Conservation (phyloP, 2,797 vertebrate genomes). For the Dermochelys coriacea region DNA sequence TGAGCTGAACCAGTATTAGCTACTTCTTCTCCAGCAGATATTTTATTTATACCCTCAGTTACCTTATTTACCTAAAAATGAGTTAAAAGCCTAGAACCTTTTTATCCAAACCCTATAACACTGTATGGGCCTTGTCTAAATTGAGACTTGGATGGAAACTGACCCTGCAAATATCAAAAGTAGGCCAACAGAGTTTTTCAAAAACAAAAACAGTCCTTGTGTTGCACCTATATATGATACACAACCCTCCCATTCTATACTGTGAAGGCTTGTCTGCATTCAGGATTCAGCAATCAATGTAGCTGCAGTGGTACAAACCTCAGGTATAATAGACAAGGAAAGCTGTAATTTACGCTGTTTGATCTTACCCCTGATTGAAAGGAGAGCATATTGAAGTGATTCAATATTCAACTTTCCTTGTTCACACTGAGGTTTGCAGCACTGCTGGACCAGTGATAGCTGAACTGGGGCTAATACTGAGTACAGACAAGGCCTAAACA, state of each 20-base stretch:
- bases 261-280: not conserved
- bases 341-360: rapidly evolving
- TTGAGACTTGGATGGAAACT: slow-evolving; percentile 9
- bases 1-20: slow-evolving; percentile 77
- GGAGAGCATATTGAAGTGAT: not conserved
- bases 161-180: not conserved
- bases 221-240: rapidly evolving
- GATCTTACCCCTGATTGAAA: not conserved
- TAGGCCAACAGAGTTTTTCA: not conserved
- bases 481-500: not conserved
- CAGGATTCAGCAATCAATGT: not conserved
- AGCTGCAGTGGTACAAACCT: not conserved
- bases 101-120: slow-evolving; percentile 8
- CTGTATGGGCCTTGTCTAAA: slow-evolving; percentile 40
- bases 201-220: not conserved
- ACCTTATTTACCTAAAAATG: not conserved
- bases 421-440: not conserved
- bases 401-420: not conserved
- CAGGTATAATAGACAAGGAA: not conserved
- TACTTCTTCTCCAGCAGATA: slow-evolving; percentile 50
- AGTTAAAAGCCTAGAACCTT: not conserved
- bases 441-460: not conserved
- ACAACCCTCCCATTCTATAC: rapidly evolving
- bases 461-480: not conserved
- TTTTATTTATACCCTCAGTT: not conserved